Percentiles rank a stretch among this genome's conserved stretches.
phyloP scores from a whole-genome alignment of 2,113 vertebrate species.

The Sylvia atricapilla region DNA sequence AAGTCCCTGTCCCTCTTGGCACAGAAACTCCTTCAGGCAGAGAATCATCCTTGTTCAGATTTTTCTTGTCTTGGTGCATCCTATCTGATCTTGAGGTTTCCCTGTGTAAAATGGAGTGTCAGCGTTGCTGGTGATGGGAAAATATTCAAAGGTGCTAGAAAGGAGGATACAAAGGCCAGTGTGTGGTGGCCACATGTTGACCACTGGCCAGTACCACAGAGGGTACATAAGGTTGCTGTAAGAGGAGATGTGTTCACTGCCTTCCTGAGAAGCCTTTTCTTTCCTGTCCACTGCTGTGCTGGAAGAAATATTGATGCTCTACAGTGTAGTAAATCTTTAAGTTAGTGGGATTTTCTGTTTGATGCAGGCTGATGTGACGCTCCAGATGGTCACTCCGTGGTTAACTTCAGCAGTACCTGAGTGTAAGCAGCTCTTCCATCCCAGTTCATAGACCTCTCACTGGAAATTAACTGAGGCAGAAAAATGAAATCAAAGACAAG shows the following conservation, averaged over 20 bases:
- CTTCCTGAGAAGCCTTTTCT: background rate
- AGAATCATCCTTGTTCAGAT: background rate
- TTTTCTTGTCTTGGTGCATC: background rate
- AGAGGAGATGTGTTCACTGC: background rate
- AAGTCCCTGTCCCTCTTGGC: background rate
- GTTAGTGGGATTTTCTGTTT: background rate
- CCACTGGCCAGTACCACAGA: background rate
- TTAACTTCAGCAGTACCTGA: background rate
- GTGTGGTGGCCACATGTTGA: background rate
- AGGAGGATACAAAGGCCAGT: background rate
- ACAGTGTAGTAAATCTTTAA: background rate
- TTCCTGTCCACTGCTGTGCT: background rate
- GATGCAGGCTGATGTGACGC: background rate
- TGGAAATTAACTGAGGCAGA: background rate
- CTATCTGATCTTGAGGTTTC: background rate
- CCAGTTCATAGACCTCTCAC: background rate
- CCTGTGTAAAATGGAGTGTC: background rate
- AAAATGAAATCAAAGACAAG: background rate
- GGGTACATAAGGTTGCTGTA: background rate
- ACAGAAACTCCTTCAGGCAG: background rate
- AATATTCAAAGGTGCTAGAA: background rate
- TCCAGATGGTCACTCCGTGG: accelerated
- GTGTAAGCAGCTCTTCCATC: background rate
- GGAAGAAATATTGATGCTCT: background rate
- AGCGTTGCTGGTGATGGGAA: background rate